phyloP scores from a whole-genome alignment of 1,140 invertebrate genomes.

The Euura saliciscinereae region DNA sequence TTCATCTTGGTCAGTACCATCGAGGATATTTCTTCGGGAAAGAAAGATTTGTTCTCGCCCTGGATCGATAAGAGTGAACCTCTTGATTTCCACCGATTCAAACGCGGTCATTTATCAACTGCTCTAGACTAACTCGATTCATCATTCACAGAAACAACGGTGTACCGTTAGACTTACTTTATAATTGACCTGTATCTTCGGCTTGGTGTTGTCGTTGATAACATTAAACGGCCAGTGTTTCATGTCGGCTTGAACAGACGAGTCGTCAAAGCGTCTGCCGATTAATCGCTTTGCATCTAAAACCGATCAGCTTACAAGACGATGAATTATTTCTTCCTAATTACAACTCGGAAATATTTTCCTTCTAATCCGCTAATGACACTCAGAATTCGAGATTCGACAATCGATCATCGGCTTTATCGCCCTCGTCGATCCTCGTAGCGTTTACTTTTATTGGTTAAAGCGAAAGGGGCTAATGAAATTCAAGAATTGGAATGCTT shows the following conservation, averaged over 20 bases:
- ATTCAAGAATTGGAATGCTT: not conserved
- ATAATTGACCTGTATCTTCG: constrained; percentile 69
- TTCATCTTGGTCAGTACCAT: constrained; percentile 70
- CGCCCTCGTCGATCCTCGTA: not conserved
- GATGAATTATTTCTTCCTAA: too few species aligned
- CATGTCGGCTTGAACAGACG: constrained; percentile 75
- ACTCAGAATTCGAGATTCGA: too few species aligned
- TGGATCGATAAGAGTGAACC: constrained; percentile 31
- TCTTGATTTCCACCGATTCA: too few species aligned
- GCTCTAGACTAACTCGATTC: too few species aligned
- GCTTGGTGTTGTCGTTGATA: constrained; percentile 68
- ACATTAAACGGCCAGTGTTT: constrained; percentile 81
- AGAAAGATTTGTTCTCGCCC: constrained; percentile 59
- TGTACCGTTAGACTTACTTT: constrained; percentile 49
- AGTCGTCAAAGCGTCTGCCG: constrained; percentile 65
- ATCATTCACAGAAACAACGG: constrained; percentile 40
- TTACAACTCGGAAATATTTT: too few species aligned
- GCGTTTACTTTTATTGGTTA: not conserved
- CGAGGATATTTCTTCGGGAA: constrained; percentile 50
- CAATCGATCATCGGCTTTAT: too few species aligned
- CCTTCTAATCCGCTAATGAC: too few species aligned
- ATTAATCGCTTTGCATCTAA: constrained; percentile 60
- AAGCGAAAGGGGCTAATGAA: not conserved
- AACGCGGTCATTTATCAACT: too few species aligned
- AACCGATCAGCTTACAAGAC: not conserved